These are phyloP conservation scores for Gadopsis marmoratus DNA, from an alignment of 2,797 vertebrate genomes.

Conservation along the genomic window DNA sequence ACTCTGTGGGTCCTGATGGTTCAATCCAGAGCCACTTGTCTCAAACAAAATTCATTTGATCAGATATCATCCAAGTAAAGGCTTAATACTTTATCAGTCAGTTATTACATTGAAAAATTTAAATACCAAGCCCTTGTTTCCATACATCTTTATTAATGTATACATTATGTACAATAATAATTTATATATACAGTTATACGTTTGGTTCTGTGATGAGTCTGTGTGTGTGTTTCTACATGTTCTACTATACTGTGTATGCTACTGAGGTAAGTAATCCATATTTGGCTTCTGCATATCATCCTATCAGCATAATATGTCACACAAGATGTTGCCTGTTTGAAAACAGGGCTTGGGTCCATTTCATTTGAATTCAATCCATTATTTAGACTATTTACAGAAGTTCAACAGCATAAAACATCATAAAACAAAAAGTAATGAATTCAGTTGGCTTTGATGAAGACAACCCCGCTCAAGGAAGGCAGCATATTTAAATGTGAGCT, in stretches of 20 bases:
- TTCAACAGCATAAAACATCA: slow-evolving; percentile 42
- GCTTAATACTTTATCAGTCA: not conserved
- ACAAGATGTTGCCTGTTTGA: slow-evolving; percentile 38
- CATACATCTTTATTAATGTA: slow-evolving; percentile 83
- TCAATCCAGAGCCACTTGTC: not conserved
- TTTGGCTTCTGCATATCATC: slow-evolving; percentile 70
- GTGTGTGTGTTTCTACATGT: slow-evolving; percentile 62
- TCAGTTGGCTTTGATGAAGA: slow-evolving; percentile 30
- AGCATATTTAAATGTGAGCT: slow-evolving; percentile 30
- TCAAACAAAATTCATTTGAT: not conserved
- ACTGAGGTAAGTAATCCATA: slow-evolving; percentile 81
- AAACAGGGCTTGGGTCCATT: slow-evolving; percentile 44
- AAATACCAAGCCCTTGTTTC: slow-evolving; percentile 41
- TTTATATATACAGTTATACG: slow-evolving; percentile 88
- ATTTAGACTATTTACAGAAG: slow-evolving; percentile 60
- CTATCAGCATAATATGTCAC: slow-evolving; percentile 55
- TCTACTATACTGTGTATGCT: slow-evolving; percentile 57
- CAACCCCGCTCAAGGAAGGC: slow-evolving; percentile 12
- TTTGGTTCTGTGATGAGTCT: slow-evolving; percentile 71
- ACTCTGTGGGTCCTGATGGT: not conserved
- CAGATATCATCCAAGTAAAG: not conserved
- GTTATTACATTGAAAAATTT: slow-evolving; percentile 7
- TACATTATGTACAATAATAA: slow-evolving; percentile 90
- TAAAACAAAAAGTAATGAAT: slow-evolving; percentile 22
- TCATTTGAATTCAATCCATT: slow-evolving; percentile 47